Base-by-base conservation (phyloP, 2,797 vertebrate species). In the Crocidura indochinensis region DNA sequence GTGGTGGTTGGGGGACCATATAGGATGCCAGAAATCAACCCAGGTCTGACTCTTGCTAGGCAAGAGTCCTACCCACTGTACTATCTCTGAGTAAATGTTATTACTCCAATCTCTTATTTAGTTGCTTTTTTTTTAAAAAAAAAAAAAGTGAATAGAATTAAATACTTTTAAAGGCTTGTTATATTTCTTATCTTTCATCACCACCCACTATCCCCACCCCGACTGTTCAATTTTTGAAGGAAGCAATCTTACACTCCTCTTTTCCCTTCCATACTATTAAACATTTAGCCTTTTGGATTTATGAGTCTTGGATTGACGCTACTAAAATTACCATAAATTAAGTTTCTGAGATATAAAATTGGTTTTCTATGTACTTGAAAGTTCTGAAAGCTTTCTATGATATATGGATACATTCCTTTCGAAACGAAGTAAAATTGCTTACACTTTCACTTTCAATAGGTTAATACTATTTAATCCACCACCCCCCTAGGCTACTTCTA, bases 391-490 rank as follows among this genome's bases (percentile, higher is more conserved):
- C 62, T 65, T 94, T 77, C 84, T 49, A 72, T 94, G 91, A 97
- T 92, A 90, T 94, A 91, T 88, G 88, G 86, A 31, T 19, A 86
- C 91, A 94, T 96, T 97, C 90, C 64, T 97, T 96, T 19, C 96
- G 93, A 88, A 96, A 93, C 72, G 19, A 86, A 91, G 95, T 56
- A 82, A 95, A 85, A 93, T 47, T 91, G 94, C 92, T 96, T 95
- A 91, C 78, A 96, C 96, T 97, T 97, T 96, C 94, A 94, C 88
- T 96, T 97, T 96, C 96, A 95, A 11, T 90, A 95, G 91, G 90
- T 97, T 97, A 96, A 95, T 88, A 94, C 82, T 88, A 94, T 92
- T 95, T 96, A 97, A 98, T 96, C 73, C 93, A 86, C 75, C 93
- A 88, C 96, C 77, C 97, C 97, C 94, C 88, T 24, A 97, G 94